Percentiles rank a stretch among this genome's conserved stretches.
Conservation (phyloP, 53 echinoderm and acorn worm species). For the Patiria pectinifera region DNA sequence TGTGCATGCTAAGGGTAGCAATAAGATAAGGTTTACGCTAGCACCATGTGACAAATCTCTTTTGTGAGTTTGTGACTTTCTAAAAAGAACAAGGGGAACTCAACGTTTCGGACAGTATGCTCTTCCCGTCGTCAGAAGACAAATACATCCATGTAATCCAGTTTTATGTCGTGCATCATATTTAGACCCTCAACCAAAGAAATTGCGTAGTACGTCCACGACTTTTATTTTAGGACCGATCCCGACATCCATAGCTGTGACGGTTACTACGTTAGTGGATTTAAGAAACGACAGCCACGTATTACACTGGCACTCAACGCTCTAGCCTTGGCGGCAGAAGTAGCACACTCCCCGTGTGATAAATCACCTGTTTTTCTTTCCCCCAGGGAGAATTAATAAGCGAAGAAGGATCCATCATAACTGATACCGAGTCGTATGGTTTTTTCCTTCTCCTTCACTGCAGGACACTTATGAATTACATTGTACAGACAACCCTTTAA, state of each 20-base stretch:
- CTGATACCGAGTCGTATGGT: not conserved
- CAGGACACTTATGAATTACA: not conserved
- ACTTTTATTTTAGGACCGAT: no score
- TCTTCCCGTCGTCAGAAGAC: no score
- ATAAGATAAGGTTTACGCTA: no score
- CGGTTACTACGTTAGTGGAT: not conserved
- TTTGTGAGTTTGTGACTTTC: no score
- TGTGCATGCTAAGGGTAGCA: no score
- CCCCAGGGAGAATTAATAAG: not conserved
- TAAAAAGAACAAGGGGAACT: no score
- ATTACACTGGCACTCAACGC: not conserved
- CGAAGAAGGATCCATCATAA: not conserved
- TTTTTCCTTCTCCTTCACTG: not conserved
- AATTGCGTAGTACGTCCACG: no score
- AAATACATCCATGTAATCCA: no score
- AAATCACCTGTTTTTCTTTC: not conserved
- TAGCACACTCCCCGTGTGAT: not conserved
- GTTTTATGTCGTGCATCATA: no score
- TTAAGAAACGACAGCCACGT: not conserved
- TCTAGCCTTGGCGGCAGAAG: not conserved
- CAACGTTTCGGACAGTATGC: no score
- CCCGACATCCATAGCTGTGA: not conserved
- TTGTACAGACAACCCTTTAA: not conserved
- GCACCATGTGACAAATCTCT: no score
- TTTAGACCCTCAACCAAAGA: no score